phyloP scores from a whole-genome alignment of 2,113 vertebrate species.

The Andinoacara biseriatus region DNA sequence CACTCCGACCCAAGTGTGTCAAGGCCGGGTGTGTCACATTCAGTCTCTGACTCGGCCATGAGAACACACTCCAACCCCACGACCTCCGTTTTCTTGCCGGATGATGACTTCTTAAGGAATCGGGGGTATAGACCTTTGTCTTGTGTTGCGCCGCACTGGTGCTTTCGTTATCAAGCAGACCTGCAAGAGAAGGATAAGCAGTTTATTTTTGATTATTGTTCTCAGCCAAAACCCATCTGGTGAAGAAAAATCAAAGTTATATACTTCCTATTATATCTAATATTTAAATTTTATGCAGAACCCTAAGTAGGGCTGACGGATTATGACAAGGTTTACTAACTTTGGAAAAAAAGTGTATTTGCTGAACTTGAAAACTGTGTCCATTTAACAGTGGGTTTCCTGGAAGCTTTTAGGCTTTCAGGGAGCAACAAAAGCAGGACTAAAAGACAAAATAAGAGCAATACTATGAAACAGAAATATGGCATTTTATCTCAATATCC shows the following conservation, averaged over 20 bases:
- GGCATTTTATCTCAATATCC: neutral
- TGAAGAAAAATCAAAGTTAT: neutral
- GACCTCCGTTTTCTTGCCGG: constrained; percentile 82
- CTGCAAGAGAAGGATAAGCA: constrained; percentile 41
- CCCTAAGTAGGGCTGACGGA: neutral
- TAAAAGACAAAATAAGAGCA: neutral
- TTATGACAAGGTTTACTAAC: neutral
- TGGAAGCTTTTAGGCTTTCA: neutral
- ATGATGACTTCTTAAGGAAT: constrained; percentile 60
- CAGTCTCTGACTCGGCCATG: constrained; percentile 87
- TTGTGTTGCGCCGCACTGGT: constrained; percentile 6
- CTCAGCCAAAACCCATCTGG: neutral
- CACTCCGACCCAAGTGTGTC: constrained; percentile 87
- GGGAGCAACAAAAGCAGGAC: neutral
- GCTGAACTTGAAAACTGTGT: neutral
- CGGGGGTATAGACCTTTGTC: constrained; percentile 24
- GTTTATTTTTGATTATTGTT: neutral
- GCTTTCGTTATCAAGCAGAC: constrained; percentile 45
- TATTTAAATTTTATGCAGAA: neutral
- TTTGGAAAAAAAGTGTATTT: neutral
- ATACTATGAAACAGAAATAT: neutral
- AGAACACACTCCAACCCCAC: constrained; percentile 85
- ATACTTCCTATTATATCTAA: neutral
- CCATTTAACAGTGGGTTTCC: neutral
- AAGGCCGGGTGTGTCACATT: constrained; percentile 85